Evolutionary conservation across 2,888 invertebrate species (phyloP), one percentile per base, ranked within the genome.

Genomic region (Anodontia alba): DNA sequence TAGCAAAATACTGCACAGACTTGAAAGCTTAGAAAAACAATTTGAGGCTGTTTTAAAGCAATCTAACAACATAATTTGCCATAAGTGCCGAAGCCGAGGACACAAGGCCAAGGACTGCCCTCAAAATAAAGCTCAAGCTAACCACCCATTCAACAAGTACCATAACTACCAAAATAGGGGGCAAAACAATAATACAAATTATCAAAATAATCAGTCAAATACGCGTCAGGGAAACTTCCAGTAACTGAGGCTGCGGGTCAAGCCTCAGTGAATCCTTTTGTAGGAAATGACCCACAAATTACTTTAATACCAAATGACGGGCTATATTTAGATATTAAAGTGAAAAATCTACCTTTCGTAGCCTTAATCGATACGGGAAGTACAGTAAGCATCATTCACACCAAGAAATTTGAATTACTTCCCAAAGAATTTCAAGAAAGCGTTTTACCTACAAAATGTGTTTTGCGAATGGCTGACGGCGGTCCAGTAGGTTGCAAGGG

Each of bases 401-500:
- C 62, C 5, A 62, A 31, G 29, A 33, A 62, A 33, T 33, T 62
- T 33, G 23, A 54, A 26, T 8, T 62, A 17, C 62, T 62, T 17
- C 20, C 62, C 8, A 17, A 2, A 1, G 1, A 7, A 43, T 26
- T 15, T 10, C 62, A 20, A 31, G 62, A 31, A 33, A 33, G 1
- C 2, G 62, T 62, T 8, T 33, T 15, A 33, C 62, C 62, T 33
- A 33, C 33, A 62, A 62, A 20, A 33, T 62, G 33, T 20, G 31
- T 62, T 29, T 17, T 62, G 26, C 69, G n/a, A 38, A 69, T n/a
- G n/a, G n/a, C n/a, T n/a, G n/a, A n/a, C 42, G 69, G 69, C 5
- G 69, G 69, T 43, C 46, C 42, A 26, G 67, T 42, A 38, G 57
- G 57, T 26, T 62, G 62, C 62, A 62, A 33, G 33, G 62, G 62